phyloP scores from a whole-genome alignment of 2,113 vertebrate species.

The Odontophorus gujanensis region DNA sequence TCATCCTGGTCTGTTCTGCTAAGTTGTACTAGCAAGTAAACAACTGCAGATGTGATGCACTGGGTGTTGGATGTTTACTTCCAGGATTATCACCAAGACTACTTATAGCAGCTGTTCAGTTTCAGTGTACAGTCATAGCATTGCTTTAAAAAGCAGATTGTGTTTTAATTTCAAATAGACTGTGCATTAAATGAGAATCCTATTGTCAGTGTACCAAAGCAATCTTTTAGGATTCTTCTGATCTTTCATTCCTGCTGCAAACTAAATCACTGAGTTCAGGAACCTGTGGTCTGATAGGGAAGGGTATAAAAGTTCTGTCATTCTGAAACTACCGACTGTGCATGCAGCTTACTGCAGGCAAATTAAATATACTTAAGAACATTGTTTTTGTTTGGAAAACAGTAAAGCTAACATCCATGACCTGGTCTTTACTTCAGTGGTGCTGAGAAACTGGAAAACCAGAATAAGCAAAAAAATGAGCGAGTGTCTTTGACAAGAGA shows the following conservation, averaged over 20 bases:
- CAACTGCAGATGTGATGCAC: constrained; percentile 31
- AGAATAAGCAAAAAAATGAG: neutral
- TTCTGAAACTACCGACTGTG: neutral
- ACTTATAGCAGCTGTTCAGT: neutral
- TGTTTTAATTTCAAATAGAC: neutral
- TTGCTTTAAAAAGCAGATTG: neutral
- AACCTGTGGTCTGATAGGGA: neutral
- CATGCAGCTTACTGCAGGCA: neutral
- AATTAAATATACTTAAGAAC: neutral
- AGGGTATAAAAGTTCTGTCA: neutral
- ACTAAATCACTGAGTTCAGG: neutral
- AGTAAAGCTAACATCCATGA: neutral
- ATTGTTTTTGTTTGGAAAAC: neutral
- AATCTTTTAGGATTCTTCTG: neutral
- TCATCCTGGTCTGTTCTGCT: constrained; percentile 16
- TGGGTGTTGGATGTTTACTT: constrained; percentile 51
- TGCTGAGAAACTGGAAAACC: neutral
- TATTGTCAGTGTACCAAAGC: constrained; percentile 4
- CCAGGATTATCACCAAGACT: neutral
- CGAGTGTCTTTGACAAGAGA: neutral
- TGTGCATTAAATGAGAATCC: neutral
- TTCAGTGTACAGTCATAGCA: neutral
- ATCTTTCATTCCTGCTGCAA: constrained; percentile 18
- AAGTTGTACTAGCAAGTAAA: constrained; percentile 51
- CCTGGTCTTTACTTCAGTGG: neutral